Evolutionary conservation across 2,888 invertebrate genomes (phyloP), one percentile per base, ranked within the genome.

Genomic region (Bombyx huttoni): DNA sequence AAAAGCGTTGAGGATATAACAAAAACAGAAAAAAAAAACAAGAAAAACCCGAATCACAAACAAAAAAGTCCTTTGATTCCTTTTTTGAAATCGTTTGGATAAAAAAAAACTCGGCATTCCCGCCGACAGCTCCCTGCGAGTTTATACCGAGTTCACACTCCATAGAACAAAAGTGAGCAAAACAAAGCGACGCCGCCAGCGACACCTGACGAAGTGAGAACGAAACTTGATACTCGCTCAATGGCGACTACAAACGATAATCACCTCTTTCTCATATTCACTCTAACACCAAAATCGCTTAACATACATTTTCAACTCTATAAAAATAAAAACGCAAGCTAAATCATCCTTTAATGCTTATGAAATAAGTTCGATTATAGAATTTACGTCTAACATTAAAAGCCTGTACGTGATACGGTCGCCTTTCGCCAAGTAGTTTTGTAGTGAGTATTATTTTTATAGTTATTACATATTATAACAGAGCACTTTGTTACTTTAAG

Each of bases 191-290:
- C 72, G 82, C 81, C 78, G 81, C 73, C 61, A 79, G 82, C 86
- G 85, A 86, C 86, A 86, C 86, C 84, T 85, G 83, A 82, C 75
- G 81, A 79, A 81, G 85, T 84, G 85, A 81, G 82, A 85, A 82
- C 68, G 87, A 81, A 86, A 87, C 78, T 75, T 69, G 85, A 87
- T 85, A 83, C 77, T 67, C 60, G 59, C 53, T 57, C 54, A 54
- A 51, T 55, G 53, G 52, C 59, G 58, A 52, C 8, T 48, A 13
- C 61, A 57, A 53, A 50, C 56, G 57, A 64, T 62, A 65, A 56
- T 55, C 57, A 58, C 56, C 67, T 62, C 57, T 67, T 64, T 56
- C 48, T 24, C 46, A 47, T 50, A 53, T 48, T 51, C 3, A 49
- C 53, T 62, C 64, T 67, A 70, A 62, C 61, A 54, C 54, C 56